Percentiles rank a stretch among this genome's conserved stretches.
Conservation (phyloP, 2,113 vertebrate species). For the Salvelinus namaycush region DNA sequence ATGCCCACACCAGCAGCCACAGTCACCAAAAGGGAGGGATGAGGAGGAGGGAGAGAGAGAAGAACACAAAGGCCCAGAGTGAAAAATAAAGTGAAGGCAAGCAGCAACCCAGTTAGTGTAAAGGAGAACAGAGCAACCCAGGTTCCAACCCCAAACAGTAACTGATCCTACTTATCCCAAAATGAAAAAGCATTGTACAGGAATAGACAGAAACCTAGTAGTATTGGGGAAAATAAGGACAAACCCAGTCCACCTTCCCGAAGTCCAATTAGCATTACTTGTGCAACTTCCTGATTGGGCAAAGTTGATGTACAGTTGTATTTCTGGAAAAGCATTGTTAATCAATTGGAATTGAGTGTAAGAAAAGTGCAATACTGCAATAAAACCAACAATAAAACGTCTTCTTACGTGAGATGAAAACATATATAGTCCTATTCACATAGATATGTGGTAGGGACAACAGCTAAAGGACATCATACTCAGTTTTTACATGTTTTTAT, state of each 20-base stretch:
- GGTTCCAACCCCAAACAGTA: conserved; percentile 30
- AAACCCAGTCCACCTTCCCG: too few relatives aligned
- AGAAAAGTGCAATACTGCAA: too few relatives aligned
- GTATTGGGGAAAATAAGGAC: too few relatives aligned
- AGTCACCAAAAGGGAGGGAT: conserved; percentile 77
- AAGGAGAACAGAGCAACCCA: conserved; percentile 42
- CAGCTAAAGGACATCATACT: neutral
- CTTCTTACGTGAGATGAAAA: conserved; percentile 16
- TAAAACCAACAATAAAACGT: conserved; percentile 10
- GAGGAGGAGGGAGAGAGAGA: conserved; percentile 42
- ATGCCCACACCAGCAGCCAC: conserved; percentile 94
- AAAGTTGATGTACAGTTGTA: neutral
- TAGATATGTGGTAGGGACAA: neutral
- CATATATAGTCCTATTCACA: conserved; percentile 2
- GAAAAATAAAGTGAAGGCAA: conserved; percentile 62
- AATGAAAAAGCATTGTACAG: neutral
- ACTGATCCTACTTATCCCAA: neutral
- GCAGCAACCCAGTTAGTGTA: conserved; percentile 61
- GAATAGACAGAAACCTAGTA: neutral
- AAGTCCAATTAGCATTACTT: too few relatives aligned
- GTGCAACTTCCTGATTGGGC: too few relatives aligned
- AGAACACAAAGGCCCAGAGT: conserved; percentile 69
- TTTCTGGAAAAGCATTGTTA: too few relatives aligned
- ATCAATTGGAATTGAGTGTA: neutral
- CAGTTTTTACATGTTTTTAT: too few relatives aligned